Base-by-base conservation (phyloP, 2,113 vertebrate species). In the Laterallus jamaicensis region DNA sequence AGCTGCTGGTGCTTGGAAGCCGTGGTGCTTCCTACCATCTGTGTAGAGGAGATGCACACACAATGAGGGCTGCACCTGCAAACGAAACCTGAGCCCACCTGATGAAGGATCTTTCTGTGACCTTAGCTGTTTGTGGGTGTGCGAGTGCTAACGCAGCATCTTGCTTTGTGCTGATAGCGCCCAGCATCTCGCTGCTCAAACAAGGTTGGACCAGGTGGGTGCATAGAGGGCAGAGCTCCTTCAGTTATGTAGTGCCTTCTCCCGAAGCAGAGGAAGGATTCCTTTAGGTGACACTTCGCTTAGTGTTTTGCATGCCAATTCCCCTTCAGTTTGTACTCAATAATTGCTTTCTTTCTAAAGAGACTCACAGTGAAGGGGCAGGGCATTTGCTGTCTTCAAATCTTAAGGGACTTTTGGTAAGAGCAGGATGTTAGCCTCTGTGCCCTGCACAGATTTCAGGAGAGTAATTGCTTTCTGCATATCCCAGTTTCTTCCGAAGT, bases 1-100 rank as follows among this genome's bases (percentile, higher is more conserved):
- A 91, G 95, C 93, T 92, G 86, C 93, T 93, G 95, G 69, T 86
- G 80, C 77, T 94, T 93, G 94, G 93, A 94, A 96, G 85, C 73
- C 32, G 70, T 88, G 93, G 44, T 95, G 77, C 83, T 90, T 83
- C 44, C 73, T 91, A 58, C 95, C 88, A 89, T 95, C 88, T 96
- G 93, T 40, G 66, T 77, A 1, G 15, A 68, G 94, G 82, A 93
- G 63, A 90, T 90, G 85, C 93, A 64, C 75, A 74, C 35, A 10
- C 1, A 24, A 21, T 31, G n/a, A 49, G 68, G 87, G 59, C 82
- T 80, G 85, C 82, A 84, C 73, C 80, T 96, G 88, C 54, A 86
- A 12, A 5, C 8, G 25, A 17, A 80, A 55, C 47, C 88, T 2
- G 10, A 44, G 70, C 16, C 62, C 66, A 31, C 58, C 69, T 25